phyloP scores from a whole-genome alignment of 2,797 vertebrate genomes.

The Mus caroli region DNA sequence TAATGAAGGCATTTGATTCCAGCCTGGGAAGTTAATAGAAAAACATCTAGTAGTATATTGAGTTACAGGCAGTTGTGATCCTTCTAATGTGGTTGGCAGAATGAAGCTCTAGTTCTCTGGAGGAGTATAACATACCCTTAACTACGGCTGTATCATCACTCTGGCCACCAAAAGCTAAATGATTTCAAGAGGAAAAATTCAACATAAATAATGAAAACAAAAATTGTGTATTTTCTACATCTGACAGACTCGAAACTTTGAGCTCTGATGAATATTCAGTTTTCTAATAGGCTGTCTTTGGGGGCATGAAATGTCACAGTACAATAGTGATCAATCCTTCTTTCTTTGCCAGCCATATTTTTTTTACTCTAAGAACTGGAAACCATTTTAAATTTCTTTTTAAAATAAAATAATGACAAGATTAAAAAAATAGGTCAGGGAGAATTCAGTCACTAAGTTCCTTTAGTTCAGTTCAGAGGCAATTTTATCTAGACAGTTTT shows the following conservation, averaged over 20 bases:
- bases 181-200: background rate
- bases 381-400: constrained; percentile 17
- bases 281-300: background rate
- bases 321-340: background rate
- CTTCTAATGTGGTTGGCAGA: background rate
- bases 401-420: constrained; percentile 24
- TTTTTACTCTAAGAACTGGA: constrained; percentile 24
- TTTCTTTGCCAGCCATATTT: background rate
- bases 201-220: background rate
- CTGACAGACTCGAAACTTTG: background rate
- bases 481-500: background rate
- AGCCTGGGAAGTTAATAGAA: too few species aligned
- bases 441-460: background rate
- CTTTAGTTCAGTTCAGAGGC: background rate
- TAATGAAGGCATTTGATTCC: too few species aligned
- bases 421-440: background rate
- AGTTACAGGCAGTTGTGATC: background rate
- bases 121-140: background rate
- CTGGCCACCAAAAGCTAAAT: background rate
- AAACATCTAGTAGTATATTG: too few species aligned
- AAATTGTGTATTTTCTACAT: background rate
- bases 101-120: background rate
- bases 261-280: background rate
- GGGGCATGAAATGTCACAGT: background rate
- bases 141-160: background rate